Conservation (phyloP, 2,113 vertebrate species). For the Pelecanus crispus region DNA sequence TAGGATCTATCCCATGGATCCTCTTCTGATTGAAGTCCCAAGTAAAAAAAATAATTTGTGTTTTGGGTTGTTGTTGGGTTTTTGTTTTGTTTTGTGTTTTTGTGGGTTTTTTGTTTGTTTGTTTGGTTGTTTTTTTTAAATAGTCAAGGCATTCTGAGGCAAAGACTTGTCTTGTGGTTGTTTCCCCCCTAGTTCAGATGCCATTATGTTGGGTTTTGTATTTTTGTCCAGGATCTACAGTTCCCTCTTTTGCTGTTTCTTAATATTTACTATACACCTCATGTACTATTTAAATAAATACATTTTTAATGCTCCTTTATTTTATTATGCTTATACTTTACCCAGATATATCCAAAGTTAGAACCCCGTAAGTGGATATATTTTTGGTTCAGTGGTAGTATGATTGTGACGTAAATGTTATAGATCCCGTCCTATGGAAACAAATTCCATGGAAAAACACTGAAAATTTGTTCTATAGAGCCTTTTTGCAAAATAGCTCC, state of each 20-base stretch:
- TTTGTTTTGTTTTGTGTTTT: too few species aligned
- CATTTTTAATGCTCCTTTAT: neutral
- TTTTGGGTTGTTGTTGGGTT: fast-evolving
- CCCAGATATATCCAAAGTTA: neutral
- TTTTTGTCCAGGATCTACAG: neutral
- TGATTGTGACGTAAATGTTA: neutral
- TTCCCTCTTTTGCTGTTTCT: neutral
- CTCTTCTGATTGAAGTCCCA: neutral
- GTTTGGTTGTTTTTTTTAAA: neutral
- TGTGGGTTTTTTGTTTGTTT: too few species aligned
- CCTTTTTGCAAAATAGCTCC: neutral
- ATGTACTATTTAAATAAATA: neutral
- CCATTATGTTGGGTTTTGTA: neutral
- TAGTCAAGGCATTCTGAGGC: neutral
- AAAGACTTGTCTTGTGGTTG: neutral
- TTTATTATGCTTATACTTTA: neutral
- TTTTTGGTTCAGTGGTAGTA: neutral
- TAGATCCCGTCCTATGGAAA: fast-evolving
- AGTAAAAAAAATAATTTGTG: fast-evolving
- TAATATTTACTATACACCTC: neutral
- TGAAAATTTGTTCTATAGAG: neutral
- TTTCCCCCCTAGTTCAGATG: neutral
- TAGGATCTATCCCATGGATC: neutral
- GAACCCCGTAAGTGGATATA: neutral
- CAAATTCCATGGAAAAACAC: neutral